These are phyloP conservation scores for Nephila pilipes DNA, from an alignment of 1,140 invertebrate species.

Conservation along the genomic window DNA sequence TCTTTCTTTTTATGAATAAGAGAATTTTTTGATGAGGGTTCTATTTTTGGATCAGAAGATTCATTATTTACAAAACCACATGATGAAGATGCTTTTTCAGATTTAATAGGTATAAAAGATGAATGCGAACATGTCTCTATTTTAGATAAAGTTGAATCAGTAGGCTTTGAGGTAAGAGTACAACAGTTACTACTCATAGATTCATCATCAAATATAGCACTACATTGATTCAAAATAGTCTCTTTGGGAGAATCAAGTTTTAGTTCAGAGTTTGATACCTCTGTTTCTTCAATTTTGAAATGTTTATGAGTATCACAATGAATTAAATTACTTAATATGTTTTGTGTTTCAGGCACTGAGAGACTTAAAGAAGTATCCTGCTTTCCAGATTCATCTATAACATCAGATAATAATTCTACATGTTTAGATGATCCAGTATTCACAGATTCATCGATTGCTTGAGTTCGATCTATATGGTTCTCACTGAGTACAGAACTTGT, in stretches of 20 bases:
- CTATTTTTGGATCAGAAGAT: background rate
- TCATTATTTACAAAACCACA: background rate
- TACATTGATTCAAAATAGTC: background rate
- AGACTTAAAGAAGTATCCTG: slow-evolving; percentile 18
- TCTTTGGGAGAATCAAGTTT: background rate
- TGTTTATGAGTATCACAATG: slow-evolving; percentile 60
- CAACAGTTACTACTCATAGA: slow-evolving; percentile 3
- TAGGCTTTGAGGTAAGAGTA: background rate
- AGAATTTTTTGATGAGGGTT: background rate
- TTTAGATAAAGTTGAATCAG: slow-evolving; percentile 3
- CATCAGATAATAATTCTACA: no score
- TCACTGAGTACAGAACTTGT: background rate
- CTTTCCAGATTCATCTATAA: background rate
- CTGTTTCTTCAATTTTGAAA: background rate
- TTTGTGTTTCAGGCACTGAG: slow-evolving; percentile 46
- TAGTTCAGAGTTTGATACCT: background rate
- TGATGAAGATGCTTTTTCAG: slow-evolving; percentile 3
- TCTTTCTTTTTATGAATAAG: slow-evolving; percentile 19
- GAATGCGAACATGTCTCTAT: background rate
- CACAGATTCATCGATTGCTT: background rate
- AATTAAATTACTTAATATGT: slow-evolving; percentile 21
- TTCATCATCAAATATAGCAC: background rate
- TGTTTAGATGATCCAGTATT: no score
- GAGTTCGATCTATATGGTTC: background rate
- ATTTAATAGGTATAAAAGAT: background rate